Percentiles rank a stretch among this genome's conserved stretches.
phyloP scores from a whole-genome alignment of 2,113 vertebrate species.

The Solenodon paradoxus region DNA sequence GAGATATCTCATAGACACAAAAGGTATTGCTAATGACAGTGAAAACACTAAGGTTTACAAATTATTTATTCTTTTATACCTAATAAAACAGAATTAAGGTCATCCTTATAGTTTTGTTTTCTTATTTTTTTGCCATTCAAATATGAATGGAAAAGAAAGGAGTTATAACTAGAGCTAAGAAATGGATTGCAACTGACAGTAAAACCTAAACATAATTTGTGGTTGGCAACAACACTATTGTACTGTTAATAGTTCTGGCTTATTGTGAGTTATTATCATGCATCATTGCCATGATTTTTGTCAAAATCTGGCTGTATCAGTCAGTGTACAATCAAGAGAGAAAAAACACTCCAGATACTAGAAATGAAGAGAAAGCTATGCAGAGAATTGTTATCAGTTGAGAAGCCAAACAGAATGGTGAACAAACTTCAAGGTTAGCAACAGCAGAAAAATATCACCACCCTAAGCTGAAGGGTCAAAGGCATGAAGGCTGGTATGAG shows the following conservation, averaged over 20 bases:
- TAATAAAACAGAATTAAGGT: slow-evolving; percentile 23
- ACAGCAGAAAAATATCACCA: neutral
- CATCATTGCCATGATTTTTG: neutral
- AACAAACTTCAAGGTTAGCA: neutral
- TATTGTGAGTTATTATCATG: neutral
- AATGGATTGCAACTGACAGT: neutral
- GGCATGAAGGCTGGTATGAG: neutral
- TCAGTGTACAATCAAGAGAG: neutral
- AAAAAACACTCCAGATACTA: neutral
- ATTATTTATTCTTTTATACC: neutral
- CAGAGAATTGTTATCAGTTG: neutral
- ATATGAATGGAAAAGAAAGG: neutral
- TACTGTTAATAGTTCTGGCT: neutral
- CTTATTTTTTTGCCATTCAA: slow-evolving; percentile 31
- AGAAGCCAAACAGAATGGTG: neutral
- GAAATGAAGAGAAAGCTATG: neutral
- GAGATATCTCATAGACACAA: neutral
- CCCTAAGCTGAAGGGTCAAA: neutral
- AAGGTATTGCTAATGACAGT: neutral
- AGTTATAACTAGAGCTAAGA: neutral
- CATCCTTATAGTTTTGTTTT: neutral
- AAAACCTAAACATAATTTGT: neutral
- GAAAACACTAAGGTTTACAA: neutral
- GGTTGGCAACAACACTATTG: neutral
- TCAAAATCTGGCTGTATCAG: neutral